Base-by-base conservation (phyloP, 2,797 vertebrate genomes). In the Hydrolagus colliei region DNA sequence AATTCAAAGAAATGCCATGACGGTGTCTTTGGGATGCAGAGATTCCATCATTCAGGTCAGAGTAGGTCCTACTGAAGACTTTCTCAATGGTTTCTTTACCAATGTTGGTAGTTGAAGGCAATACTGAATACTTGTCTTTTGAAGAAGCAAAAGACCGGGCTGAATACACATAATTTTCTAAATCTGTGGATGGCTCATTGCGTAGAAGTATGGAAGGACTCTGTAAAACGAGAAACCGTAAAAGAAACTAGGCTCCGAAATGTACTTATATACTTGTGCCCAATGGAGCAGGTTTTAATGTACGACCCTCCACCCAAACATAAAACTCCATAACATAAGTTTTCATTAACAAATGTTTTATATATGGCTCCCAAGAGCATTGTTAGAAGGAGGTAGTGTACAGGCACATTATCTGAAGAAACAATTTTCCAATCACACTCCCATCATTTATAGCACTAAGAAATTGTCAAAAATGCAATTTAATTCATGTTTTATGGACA, bases 131-230 rank as follows among this genome's bases (percentile, higher is more conserved):
- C 80, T 91, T 93, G 62, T 86, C 88, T 32, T 93, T 90, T 79
- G 94, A 95, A 68, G 93, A 93, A 74, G 91, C 89, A 88, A 52
- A 91, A 86, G 93, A 89, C 86, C 90, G 90, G 3, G 93, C 91
- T 68, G 88, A 93, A 84, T 92, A 94, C 78, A 89, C 77, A 18
- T 86, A 63, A 63, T 79, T 90, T 88, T 92, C 88, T 0, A 89
- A 88, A 86, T 63, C 89, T 72, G 88, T 32, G 73, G 74, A 86
- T 89, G 89, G 89, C 85, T 76, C 71, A 77, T 22, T 87, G 87
- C 87, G 85, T 87, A 72, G 75, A 22, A 80, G 77, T 86, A 71
- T 84, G 65, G 79, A 84, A 0, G 32, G 79, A 84, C 68, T 84
- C 79, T 84, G 79, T 68, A 18, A 84, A 84, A 52, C 2, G 9